Conservation (phyloP, 2,113 vertebrate species). For the Paedocypris sp. region DNA sequence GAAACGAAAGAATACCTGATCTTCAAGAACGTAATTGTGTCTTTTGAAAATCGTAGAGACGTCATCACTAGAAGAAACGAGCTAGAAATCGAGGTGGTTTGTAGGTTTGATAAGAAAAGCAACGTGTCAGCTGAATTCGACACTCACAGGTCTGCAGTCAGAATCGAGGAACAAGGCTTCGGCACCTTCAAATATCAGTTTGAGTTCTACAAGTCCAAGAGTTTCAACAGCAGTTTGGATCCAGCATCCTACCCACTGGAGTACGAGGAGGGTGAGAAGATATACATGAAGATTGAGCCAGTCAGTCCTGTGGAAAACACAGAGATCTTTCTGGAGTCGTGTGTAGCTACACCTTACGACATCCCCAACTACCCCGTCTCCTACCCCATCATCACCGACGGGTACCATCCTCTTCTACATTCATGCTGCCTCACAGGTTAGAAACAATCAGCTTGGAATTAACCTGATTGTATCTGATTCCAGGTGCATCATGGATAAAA, state of each 20-base stretch:
- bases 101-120: slow-evolving; percentile 38
- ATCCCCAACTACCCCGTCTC: slow-evolving; percentile 39
- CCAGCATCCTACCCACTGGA: slow-evolving; percentile 46
- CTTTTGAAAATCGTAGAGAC: slow-evolving; percentile 17
- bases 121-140: slow-evolving; percentile 35
- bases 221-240: slow-evolving; percentile 18
- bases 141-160: slow-evolving; percentile 29
- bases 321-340: slow-evolving; percentile 58
- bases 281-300: slow-evolving; percentile 54
- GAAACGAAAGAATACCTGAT: slow-evolving; percentile 40
- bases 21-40: slow-evolving; percentile 41
- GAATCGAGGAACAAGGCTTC: slow-evolving; percentile 42
- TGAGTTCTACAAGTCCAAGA: slow-evolving; percentile 47
- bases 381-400: slow-evolving; percentile 56
- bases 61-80: slow-evolving; percentile 39
- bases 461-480: not conserved
- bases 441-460: too few species aligned
- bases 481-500: slow-evolving; percentile 51
- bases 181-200: slow-evolving; percentile 47
- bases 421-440: too few species aligned
- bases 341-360: slow-evolving; percentile 54
- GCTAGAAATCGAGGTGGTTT: slow-evolving; percentile 39
- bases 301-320: slow-evolving; percentile 41
- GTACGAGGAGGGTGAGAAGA: slow-evolving; percentile 31
- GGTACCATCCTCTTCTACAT: slow-evolving; percentile 50